Evolutionary conservation across 2,113 vertebrate genomes (phyloP).

Genomic region (Noturus placidus): DNA sequence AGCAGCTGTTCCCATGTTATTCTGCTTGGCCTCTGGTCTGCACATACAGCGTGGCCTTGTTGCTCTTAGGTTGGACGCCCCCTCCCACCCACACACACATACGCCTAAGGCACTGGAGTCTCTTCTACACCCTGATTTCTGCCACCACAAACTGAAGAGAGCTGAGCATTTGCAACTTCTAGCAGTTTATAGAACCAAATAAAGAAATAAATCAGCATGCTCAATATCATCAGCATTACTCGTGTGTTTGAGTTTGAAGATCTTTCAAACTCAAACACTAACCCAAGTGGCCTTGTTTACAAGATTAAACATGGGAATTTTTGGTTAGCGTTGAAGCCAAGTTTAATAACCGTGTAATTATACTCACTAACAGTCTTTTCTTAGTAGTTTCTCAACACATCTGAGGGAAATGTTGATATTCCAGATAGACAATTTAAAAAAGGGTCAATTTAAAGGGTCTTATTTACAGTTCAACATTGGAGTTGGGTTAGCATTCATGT

Average conservation of each 20-base stretch:
- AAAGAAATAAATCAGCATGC: neutral
- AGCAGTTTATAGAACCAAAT: neutral
- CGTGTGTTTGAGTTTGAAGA: neutral
- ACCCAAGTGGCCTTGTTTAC: neutral
- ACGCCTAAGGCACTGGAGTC: neutral
- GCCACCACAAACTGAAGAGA: neutral
- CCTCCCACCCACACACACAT: neutral
- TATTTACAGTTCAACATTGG: too few relatives aligned
- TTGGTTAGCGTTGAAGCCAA: neutral
- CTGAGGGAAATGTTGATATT: neutral
- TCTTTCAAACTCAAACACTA: neutral
- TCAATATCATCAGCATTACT: neutral
- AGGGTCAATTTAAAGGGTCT: neutral
- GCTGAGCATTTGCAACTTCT: neutral
- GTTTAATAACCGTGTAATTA: neutral
- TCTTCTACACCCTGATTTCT: constrained; percentile 23
- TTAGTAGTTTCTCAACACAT: neutral
- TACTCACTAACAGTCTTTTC: neutral
- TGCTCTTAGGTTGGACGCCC: constrained; percentile 15
- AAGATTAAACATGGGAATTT: neutral
- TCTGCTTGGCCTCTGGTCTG: constrained; percentile 3
- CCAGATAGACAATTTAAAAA: too few relatives aligned
- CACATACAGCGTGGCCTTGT: constrained; percentile 48
- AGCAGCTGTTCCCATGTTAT: constrained; percentile 52
- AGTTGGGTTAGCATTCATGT: neutral